phyloP scores from a whole-genome alignment of 2,888 invertebrate genomes.

The Phyllotreta striolata region DNA sequence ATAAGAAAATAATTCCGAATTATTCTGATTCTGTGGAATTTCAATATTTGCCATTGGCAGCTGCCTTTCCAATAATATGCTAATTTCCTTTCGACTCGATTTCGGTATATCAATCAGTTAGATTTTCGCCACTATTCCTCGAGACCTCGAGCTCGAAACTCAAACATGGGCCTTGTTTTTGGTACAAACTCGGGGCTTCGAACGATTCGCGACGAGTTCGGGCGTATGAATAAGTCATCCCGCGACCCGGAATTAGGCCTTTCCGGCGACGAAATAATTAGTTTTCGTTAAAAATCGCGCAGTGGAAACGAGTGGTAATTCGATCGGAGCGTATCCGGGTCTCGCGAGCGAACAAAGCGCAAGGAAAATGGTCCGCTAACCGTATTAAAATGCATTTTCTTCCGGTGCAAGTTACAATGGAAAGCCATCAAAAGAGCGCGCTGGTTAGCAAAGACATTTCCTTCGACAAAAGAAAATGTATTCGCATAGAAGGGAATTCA shows the following conservation, averaged over 20 bases:
- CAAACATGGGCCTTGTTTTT: too few relatives aligned
- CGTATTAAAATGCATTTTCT: conserved; percentile 30
- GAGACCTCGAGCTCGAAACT: too few relatives aligned
- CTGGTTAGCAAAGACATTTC: conserved; percentile 23
- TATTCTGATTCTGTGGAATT: conserved; percentile 40
- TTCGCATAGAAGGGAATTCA: conserved; percentile 40
- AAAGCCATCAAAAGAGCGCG: background rate
- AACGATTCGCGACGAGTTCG: too few relatives aligned
- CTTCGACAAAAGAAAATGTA: conserved; percentile 37
- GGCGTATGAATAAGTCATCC: too few relatives aligned
- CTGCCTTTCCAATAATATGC: conserved; percentile 54
- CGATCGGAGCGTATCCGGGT: too few relatives aligned
- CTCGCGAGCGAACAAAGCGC: conserved; percentile 19
- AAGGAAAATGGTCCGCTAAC: conserved; percentile 29
- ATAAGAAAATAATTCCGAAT: conserved; percentile 42
- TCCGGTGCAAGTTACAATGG: background rate
- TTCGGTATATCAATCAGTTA: conserved; percentile 51
- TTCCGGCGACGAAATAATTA: too few relatives aligned
- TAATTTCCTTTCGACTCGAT: conserved; percentile 49
- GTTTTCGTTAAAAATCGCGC: too few relatives aligned
- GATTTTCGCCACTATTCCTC: conserved; percentile 42
- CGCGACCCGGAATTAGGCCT: too few relatives aligned
- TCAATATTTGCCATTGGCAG: conserved; percentile 47
- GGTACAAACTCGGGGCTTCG: too few relatives aligned
- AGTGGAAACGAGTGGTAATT: too few relatives aligned